A percentile compares a stretch with the other conserved stretches of the same genome.
Conservation (phyloP, 2,797 vertebrate species). For the Anniella stebbinsi region DNA sequence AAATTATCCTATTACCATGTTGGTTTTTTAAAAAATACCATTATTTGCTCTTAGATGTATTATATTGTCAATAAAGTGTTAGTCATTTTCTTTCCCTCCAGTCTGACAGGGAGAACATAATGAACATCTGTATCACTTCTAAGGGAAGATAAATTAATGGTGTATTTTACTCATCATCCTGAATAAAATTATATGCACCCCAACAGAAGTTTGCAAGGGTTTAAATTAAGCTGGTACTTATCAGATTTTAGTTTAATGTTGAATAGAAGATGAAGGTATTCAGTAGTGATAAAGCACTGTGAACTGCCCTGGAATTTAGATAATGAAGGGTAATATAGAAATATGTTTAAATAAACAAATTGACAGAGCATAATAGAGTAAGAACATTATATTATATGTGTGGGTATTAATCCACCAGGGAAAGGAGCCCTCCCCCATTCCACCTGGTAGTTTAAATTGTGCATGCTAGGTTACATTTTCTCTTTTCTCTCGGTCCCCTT, state of each 20-base stretch:
- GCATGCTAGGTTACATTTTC: constrained; percentile 37
- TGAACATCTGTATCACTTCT: constrained; percentile 22
- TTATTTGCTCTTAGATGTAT: not conserved
- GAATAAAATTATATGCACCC: constrained; percentile 40
- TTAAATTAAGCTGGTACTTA: constrained; percentile 19
- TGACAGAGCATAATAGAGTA: not conserved
- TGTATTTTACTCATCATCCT: constrained; percentile 62
- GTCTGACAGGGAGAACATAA: constrained; percentile 56
- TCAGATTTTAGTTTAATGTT: not conserved
- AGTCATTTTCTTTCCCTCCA: constrained; percentile 12
- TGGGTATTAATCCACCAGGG: constrained; percentile 54
- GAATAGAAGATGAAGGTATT: constrained; percentile 4
- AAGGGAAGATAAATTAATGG: constrained; percentile 50
- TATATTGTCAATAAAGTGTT: rapidly evolving
- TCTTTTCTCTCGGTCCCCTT: constrained; percentile 19
- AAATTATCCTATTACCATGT: rapidly evolving
- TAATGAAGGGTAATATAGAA: not conserved
- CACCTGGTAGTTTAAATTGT: not conserved
- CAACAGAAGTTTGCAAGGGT: constrained; percentile 45
- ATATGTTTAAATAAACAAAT: not conserved
- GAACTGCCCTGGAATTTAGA: not conserved
- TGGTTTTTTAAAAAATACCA: rapidly evolving
- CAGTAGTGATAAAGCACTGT: rapidly evolving
- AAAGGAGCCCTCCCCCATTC: not conserved
- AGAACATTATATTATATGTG: not conserved